Conservation (phyloP, 1,140 invertebrate genomes). For the Solen grandis region DNA sequence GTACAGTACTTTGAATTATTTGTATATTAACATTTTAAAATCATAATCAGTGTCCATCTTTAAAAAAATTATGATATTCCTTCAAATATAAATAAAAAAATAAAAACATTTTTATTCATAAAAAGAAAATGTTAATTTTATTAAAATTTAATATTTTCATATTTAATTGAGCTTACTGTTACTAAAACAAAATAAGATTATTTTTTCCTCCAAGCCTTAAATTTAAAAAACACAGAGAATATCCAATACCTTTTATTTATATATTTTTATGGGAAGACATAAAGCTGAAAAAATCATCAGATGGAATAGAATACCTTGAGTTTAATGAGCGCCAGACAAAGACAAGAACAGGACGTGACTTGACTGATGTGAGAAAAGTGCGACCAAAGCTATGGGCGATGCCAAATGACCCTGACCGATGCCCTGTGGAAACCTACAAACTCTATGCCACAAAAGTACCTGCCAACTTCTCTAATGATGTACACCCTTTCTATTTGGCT, state of each 20-base stretch:
- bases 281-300: constrained; percentile 8
- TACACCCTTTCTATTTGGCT: constrained; percentile 35
- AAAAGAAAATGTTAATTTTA: no score
- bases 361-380: background rate
- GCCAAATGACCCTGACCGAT: background rate
- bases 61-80: no score
- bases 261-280: constrained; percentile 38
- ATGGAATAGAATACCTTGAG: constrained; percentile 35
- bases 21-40: no score
- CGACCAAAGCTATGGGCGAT: background rate
- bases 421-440: constrained; percentile 15
- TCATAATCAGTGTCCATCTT: no score
- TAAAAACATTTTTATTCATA: no score
- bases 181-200: no score
- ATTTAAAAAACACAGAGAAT: no score
- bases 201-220: no score
- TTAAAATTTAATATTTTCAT: no score
- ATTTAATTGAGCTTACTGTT: no score
- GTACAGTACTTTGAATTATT: no score
- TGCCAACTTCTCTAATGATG: background rate
- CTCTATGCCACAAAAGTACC: constrained; percentile 22
- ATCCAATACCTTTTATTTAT: constrained; percentile 1
- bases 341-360: constrained; percentile 32
- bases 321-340: constrained; percentile 46
- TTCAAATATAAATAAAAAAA: no score